A percentile compares a stretch with the other conserved stretches of the same genome.
phyloP scores from a whole-genome alignment of 2,888 invertebrate species.

The Netelia melanura region DNA sequence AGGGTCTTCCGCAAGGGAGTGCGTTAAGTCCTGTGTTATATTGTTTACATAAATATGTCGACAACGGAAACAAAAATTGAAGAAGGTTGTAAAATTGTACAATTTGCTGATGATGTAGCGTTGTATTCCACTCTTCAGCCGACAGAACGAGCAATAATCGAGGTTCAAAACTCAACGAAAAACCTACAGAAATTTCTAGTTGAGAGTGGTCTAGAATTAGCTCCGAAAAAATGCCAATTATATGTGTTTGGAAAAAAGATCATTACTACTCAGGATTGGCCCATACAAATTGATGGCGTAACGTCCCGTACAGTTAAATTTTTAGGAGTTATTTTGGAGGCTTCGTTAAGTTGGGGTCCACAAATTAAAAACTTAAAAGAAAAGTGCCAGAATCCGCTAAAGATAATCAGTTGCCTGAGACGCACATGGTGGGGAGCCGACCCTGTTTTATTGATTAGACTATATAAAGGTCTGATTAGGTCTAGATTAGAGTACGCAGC shows the following conservation, averaged over 20 bases:
- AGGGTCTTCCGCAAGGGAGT: conserved; percentile 24
- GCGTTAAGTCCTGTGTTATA: conserved; percentile 11
- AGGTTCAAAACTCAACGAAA: not conserved
- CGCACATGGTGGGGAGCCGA: conserved; percentile 59
- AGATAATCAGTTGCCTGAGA: conserved; percentile 22
- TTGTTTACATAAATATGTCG: not conserved
- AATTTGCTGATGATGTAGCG: conserved; percentile 22
- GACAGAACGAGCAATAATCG: not conserved
- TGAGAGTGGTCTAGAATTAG: not conserved
- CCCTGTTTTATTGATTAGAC: conserved; percentile 24
- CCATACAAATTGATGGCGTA: not conserved
- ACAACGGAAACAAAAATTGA: not conserved
- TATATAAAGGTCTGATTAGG: conserved; percentile 39
- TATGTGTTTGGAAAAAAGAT: not conserved
- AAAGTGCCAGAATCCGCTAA: conserved; percentile 9
- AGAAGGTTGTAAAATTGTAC: not conserved
- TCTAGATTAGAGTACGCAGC: conserved; percentile 52
- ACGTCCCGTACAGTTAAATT: not conserved
- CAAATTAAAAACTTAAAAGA: conserved; percentile 3
- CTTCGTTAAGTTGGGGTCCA: not conserved
- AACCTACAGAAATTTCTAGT: not conserved
- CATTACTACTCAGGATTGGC: not conserved
- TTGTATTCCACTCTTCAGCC: not conserved
- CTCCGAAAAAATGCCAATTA: conserved; percentile 1
- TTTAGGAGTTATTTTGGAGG: not conserved